phyloP scores from a whole-genome alignment of 1,140 invertebrate species.

The Danaus plexippus region DNA sequence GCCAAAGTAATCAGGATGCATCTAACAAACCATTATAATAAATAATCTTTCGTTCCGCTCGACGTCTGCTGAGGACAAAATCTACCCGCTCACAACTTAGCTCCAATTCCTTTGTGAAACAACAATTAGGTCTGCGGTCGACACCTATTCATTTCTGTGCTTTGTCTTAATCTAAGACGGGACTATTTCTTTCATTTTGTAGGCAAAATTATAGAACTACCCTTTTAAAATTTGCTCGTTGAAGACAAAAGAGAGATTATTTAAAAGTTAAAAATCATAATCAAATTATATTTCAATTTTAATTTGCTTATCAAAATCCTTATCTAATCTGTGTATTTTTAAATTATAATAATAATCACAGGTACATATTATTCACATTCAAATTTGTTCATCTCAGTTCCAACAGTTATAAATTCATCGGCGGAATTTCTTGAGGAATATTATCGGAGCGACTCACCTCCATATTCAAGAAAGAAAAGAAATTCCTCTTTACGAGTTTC shows the following conservation, averaged over 20 bases:
- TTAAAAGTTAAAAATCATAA: too few relatives aligned
- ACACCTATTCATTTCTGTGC: slow-evolving; percentile 59
- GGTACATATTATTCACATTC: not conserved
- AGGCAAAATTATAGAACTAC: slow-evolving; percentile 21
- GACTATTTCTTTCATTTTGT: slow-evolving; percentile 36
- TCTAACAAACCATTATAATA: too few relatives aligned
- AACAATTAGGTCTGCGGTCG: slow-evolving; percentile 58
- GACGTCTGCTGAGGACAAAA: slow-evolving; percentile 27
- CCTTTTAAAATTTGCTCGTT: not conserved
- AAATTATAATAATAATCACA: too few relatives aligned
- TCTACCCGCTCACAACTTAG: slow-evolving; percentile 28
- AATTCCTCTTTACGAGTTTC: slow-evolving; percentile 78
- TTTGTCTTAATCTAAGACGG: slow-evolving; percentile 45
- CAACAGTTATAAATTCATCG: slow-evolving; percentile 50
- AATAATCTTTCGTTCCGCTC: slow-evolving; percentile 9
- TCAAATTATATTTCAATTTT: too few relatives aligned
- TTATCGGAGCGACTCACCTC: slow-evolving; percentile 46
- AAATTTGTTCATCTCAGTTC: slow-evolving; percentile 36
- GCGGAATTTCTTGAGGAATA: slow-evolving; percentile 59
- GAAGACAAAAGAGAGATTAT: too few relatives aligned
- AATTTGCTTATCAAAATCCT: too few relatives aligned
- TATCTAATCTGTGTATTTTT: too few relatives aligned
- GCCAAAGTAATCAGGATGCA: too few relatives aligned
- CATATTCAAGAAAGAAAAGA: slow-evolving; percentile 77
- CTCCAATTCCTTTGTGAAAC: slow-evolving; percentile 39